Base-by-base conservation (phyloP, 2,888 invertebrate genomes). In the Tachina fera region DNA sequence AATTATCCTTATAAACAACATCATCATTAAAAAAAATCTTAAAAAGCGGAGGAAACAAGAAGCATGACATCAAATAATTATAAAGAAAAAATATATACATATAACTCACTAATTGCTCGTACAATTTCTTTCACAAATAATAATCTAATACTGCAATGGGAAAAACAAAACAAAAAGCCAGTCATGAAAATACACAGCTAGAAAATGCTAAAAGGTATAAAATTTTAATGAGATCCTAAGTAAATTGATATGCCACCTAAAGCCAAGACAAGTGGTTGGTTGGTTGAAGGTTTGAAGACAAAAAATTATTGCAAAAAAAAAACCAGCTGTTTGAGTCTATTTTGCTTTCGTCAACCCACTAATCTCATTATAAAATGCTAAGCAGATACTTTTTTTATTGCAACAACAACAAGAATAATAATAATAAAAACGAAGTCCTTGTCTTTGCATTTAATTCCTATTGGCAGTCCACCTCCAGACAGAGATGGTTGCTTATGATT, bases 221-320 rank as follows among this genome's bases (percentile, higher is more conserved):
- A 87, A 87, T 88, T 88, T 88, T 88, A 88, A 88, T 88, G 88
- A 88, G 88, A 84, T 82, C 85, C 85, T 82, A 86, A 71, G 88
- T 87, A 88, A 88, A 83, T 61, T 87, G 88, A 88, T 88, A 88
- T 83, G 84, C 87, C 83, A 86, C 87, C 86, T 87, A 82, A 83
- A 80, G 53, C 43, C 56, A 75, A 75, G 75, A 76, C 85, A 86
- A 85, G 85, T 83, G 75, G 63, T 82, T 82, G 80, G 68, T 31
- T 82, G 80, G 68, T 65, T 45, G 68, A 13, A 47, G 13, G 70
- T 45, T 65, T 11, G 49, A 45, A 53, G 61, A n/a, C 19, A 58
- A 67, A 67, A 51, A 47, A 79, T 68, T 56, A 41, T 31, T 31
- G 41, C 60, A 41, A 67, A 60, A 67, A 56, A 53, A 77, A 77